Evolutionary conservation across 2,888 invertebrate genomes (phyloP), one percentile per base, ranked within the genome.

Genomic region (Andrena haemorrhoa): DNA sequence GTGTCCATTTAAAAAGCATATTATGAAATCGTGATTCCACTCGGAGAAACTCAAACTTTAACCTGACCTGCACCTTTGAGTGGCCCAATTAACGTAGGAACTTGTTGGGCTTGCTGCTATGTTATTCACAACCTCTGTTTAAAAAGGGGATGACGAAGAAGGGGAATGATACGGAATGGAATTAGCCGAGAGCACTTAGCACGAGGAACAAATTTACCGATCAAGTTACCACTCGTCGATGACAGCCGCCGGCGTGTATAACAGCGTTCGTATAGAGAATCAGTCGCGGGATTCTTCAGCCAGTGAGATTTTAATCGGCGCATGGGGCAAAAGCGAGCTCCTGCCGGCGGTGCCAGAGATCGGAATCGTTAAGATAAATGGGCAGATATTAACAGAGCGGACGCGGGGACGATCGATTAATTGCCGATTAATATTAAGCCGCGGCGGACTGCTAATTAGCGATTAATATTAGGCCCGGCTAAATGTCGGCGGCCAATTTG

Each of bases 331-430:
- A 64, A 60, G 51, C 29, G 69, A 16, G 6, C 49, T n/a, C 33
- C 56, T 56, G 65, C 68, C 56, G 64, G 69, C 66, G 70, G 82
- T 75, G 77, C 23, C 79, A 73, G 79, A 84, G 86, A 86, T 86
- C 84, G 82, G 63, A 82, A 86, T 86, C 86, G 82, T 61, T 29
- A 60, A 79, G 82, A 86, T 86, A 79, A 86, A 86, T 60, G 81
- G 81, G 35, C 35, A 75, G 77, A 83, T 78, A 76, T 69, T 77
- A 76, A 65, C 83, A 72, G 63, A 73, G 58, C 68, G 76, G 41
- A 66, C 51, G 49, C 51, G 23, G 51, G 49, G 58, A 23, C 71
- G 71, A 84, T 80, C 86, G 80, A 86, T 87, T 87, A 84, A 87
- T 82, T 70, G 60, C 73, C 77, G 84, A 87, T 85, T 85, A 85